Conservation (phyloP, 2,888 invertebrate species). For the Slavum lentiscoides region DNA sequence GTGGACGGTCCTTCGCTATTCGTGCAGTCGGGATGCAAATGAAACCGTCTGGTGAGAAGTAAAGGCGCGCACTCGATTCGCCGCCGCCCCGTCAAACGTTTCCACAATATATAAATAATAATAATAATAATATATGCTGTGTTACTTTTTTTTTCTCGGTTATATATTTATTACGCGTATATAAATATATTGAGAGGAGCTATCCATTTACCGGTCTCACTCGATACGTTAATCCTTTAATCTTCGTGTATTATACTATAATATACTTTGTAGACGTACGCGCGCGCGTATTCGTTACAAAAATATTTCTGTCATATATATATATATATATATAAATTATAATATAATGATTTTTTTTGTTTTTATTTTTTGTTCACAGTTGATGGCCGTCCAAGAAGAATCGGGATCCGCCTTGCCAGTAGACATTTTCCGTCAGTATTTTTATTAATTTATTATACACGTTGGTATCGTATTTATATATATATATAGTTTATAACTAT, state of each 20-base stretch:
- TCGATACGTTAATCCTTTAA: conserved; percentile 43
- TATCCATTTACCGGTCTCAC: conserved; percentile 8
- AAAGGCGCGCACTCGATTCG: not conserved
- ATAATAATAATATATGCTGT: too few species aligned
- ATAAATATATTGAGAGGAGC: not conserved
- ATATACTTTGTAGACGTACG: too few species aligned
- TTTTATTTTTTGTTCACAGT: conserved; percentile 29
- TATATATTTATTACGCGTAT: not conserved
- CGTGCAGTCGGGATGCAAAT: not conserved
- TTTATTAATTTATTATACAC: too few species aligned
- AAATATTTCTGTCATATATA: conserved; percentile 12
- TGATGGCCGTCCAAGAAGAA: conserved; percentile 50
- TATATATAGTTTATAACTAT: not conserved
- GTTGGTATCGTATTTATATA: not conserved
- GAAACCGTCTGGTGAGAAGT: not conserved
- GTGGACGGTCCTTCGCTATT: not conserved
- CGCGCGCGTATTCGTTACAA: not conserved
- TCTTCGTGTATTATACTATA: not conserved
- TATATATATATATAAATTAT: too few species aligned
- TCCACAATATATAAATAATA: not conserved
- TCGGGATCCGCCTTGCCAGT: conserved; percentile 48
- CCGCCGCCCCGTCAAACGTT: not conserved
- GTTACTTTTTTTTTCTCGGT: not conserved
- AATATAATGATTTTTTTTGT: not conserved
- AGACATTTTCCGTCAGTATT: conserved; percentile 45